Evolutionary conservation across 2,113 vertebrate genomes (phyloP).

Genomic region (Coturnix japonica): DNA sequence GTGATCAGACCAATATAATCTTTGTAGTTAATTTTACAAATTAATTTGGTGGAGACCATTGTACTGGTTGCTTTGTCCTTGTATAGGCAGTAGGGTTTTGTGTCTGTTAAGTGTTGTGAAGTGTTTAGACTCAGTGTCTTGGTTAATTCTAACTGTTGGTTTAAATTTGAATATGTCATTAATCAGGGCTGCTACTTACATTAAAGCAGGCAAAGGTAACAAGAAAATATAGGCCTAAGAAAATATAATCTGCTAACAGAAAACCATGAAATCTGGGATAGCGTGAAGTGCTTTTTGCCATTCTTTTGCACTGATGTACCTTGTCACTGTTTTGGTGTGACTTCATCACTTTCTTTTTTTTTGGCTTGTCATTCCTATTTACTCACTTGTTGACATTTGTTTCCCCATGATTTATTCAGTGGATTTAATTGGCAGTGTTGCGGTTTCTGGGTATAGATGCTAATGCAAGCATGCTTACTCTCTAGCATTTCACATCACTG

Average conservation of each 20-base stretch:
- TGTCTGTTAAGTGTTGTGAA: background rate
- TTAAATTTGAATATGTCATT: background rate
- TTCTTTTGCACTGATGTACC: constrained; percentile 21
- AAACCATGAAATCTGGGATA: background rate
- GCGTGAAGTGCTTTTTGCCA: background rate
- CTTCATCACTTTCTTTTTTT: constrained; percentile 23
- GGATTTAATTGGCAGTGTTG: constrained; percentile 25
- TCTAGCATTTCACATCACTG: background rate
- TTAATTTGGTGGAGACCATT: background rate
- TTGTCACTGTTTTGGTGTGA: constrained; percentile 48
- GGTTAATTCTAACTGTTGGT: background rate
- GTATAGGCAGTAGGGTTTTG: background rate
- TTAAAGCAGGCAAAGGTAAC: background rate
- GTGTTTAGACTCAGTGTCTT: background rate
- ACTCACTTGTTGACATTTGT: background rate
- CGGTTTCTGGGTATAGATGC: constrained; percentile 13
- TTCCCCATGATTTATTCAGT: constrained; percentile 1
- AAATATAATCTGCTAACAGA: background rate
- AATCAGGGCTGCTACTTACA: background rate
- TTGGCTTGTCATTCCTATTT: constrained; percentile 22
- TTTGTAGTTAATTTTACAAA: background rate
- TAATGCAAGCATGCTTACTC: background rate
- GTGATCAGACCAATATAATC: background rate
- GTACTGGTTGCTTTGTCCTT: background rate
- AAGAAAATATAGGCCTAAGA: background rate